Percentiles rank a stretch among this genome's conserved stretches.
Conservation (phyloP, 37 sponge, comb jelly and placozoan genomes). For the Tethya wilhelma region DNA sequence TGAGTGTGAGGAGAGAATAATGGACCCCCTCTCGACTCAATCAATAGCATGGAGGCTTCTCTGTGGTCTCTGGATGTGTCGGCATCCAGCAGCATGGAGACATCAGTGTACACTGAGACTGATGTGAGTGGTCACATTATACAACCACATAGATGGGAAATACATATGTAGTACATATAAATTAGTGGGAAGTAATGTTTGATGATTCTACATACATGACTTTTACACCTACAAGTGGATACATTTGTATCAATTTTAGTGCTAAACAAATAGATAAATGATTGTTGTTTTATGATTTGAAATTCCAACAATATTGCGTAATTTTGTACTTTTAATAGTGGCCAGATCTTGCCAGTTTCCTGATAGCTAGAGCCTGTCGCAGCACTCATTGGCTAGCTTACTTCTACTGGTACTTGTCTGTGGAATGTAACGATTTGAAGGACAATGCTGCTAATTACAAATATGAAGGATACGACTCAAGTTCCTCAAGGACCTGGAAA, state of each 20-base stretch:
- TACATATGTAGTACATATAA: no score
- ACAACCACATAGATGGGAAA: no score
- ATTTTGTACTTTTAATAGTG: no score
- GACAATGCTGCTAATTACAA: slow-evolving; percentile 33
- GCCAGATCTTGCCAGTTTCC: slow-evolving; percentile 59
- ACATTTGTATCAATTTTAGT: no score
- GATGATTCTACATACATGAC: no score
- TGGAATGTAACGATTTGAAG: slow-evolving; percentile 89
- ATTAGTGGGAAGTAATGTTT: no score
- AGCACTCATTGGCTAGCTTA: slow-evolving; percentile 77
- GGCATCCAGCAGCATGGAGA: slow-evolving; percentile 37
- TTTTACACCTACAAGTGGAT: no score
- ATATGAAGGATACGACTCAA: slow-evolving; percentile 51
- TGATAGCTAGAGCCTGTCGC: slow-evolving; percentile 70
- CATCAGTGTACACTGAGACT: slow-evolving; percentile 17
- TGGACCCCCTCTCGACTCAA: neutral
- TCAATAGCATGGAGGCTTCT: slow-evolving; percentile 46
- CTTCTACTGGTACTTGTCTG: slow-evolving; percentile 91
- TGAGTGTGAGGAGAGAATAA: slow-evolving; percentile 25
- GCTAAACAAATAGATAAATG: no score
- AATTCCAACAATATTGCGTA: no score
- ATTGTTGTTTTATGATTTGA: no score
- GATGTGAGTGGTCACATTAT: slow-evolving; percentile 47
- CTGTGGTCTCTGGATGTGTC: slow-evolving; percentile 63
- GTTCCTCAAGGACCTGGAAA: slow-evolving; percentile 44